These are phyloP conservation scores for Tragopan temminckii DNA, from an alignment of 2,797 vertebrate genomes.

Conservation along the genomic window DNA sequence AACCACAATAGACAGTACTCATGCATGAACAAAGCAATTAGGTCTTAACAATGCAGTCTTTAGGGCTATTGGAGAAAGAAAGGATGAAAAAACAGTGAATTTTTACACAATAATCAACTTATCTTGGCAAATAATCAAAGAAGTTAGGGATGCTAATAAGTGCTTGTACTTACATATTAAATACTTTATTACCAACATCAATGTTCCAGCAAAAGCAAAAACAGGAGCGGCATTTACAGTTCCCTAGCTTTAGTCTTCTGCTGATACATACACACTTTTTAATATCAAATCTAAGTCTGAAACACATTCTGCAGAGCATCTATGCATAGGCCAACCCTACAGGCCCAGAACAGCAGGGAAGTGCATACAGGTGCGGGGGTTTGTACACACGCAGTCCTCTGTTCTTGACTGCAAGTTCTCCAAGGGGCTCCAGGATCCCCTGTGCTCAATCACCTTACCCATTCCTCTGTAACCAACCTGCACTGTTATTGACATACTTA, in stretches of 20 bases:
- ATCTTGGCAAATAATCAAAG: background rate
- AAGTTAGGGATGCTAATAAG: background rate
- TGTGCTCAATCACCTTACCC: background rate
- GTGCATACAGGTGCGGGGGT: background rate
- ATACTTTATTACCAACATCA: accelerated
- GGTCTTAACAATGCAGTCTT: background rate
- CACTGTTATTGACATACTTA: background rate
- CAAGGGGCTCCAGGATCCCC: accelerated
- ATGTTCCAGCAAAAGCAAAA: background rate
- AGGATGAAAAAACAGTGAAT: background rate
- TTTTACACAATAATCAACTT: background rate
- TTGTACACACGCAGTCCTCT: accelerated
- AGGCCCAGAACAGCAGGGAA: accelerated
- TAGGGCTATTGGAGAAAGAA: background rate
- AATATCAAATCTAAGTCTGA: background rate
- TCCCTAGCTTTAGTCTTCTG: no score
- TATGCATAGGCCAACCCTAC: background rate
- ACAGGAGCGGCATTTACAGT: accelerated
- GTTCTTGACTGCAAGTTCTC: background rate
- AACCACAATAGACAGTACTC: accelerated
- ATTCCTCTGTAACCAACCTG: background rate
- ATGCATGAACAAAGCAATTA: background rate
- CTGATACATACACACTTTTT: background rate
- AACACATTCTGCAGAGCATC: background rate
- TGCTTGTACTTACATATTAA: background rate